Conservation (phyloP, 1,140 invertebrate genomes). For the Conus betulinus region DNA sequence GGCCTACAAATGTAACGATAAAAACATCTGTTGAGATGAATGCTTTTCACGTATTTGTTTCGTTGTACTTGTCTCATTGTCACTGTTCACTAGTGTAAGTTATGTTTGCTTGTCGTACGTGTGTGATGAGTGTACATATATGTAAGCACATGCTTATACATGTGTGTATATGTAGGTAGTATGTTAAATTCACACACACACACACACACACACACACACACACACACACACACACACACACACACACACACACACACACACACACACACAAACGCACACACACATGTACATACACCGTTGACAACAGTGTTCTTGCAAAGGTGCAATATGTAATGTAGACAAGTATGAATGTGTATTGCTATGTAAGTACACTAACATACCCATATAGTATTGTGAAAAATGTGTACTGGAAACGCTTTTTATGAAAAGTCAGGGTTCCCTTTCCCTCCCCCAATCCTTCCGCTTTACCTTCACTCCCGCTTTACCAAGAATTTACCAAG, state of each 20-base stretch:
- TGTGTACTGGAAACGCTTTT: neutral
- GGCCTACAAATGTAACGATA: no score
- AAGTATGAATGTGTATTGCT: neutral
- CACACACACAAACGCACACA: neutral
- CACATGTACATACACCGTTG: neutral
- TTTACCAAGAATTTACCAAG: no score
- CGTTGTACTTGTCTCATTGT: no score
- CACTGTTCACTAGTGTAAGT: no score
- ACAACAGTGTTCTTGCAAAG: no score
- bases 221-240: constrained; percentile 24
- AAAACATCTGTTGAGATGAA: no score
- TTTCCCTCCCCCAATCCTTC: neutral
- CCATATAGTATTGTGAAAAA: neutral
- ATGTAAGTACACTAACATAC: neutral
- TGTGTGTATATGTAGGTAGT: no score
- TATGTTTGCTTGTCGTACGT: constrained; percentile 28
- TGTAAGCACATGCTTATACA: constrained; percentile 23
- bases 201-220: no score
- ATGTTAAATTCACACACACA: no score
- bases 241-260: constrained; percentile 20
- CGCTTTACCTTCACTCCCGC: neutral
- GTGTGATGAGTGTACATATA: constrained; percentile 1
- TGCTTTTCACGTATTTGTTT: no score
- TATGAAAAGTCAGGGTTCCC: no score
- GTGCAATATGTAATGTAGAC: no score